Evolutionary conservation across 2,113 vertebrate species (phyloP).

Genomic region (Tragelaphus imberbis): DNA sequence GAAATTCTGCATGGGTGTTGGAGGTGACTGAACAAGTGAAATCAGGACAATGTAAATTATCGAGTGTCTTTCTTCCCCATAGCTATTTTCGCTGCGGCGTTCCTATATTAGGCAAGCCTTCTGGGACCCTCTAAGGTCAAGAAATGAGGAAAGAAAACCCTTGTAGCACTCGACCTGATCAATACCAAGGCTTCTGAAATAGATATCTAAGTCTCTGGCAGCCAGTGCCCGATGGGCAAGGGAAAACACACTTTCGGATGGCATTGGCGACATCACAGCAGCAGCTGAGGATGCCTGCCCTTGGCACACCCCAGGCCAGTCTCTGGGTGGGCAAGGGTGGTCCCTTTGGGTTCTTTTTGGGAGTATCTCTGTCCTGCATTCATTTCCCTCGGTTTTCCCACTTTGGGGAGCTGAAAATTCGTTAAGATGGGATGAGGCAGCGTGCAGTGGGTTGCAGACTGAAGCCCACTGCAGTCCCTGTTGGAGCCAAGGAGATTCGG

Average conservation of each 20-base stretch:
- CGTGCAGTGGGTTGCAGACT: neutral
- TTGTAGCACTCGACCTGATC: neutral
- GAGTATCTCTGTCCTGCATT: neutral
- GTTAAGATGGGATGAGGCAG: neutral
- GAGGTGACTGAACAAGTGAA: slow-evolving; percentile 39
- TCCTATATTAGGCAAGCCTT: slow-evolving; percentile 20
- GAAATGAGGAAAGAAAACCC: slow-evolving; percentile 41
- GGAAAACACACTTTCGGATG: neutral
- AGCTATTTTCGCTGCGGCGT: neutral
- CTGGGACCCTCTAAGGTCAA: neutral
- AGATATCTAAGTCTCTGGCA: neutral
- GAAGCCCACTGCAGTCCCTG: neutral
- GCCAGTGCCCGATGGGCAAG: neutral
- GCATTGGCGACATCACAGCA: neutral
- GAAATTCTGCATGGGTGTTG: neutral
- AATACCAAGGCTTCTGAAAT: neutral
- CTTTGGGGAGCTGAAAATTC: neutral
- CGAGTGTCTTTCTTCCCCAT: neutral
- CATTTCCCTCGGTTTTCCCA: neutral
- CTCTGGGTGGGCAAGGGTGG: neutral
- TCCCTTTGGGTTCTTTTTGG: neutral
- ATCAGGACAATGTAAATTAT: slow-evolving; percentile 38
- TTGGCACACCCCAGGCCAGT: fast-evolving
- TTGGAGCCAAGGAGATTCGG: neutral
- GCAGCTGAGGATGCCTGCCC: fast-evolving